Base-by-base conservation (phyloP, 92 coral and sea anemone species). In the Montipora capitata region DNA sequence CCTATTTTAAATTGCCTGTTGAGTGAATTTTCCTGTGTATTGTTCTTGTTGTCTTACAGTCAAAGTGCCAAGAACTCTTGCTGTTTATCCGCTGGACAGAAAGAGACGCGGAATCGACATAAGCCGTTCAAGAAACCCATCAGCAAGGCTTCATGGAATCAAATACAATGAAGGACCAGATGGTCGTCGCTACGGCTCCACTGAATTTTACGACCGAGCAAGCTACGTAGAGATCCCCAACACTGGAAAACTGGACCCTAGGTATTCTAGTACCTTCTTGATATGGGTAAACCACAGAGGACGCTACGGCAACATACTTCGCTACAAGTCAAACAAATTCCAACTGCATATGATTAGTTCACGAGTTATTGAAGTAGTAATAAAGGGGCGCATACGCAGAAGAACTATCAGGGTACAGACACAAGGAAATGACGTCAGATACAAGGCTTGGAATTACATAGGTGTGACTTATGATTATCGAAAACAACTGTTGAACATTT, bases 51-150 rank as follows among this genome's bases (percentile, higher is more conserved):
- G 4, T 7, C 58, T 52, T 6, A 52, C 8, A 52, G 58, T 7
- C 11, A 52, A 52, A 52, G 58, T 70, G 40, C 95, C 95, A 7
- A 49, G 66, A 38, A 74, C 91, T 54, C 91, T 83, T 1, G 98
- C 96, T n/a, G 63, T 95, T 4, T 95, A 95, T 70, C 93, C 98
- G 35, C 74, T 95, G 79, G 87, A 86, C 85, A 66, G 70, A 40
- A 70, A 76, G n/a, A 68, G 83, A 56, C 76, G 96, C 42, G 93
- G 86, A 10, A 86, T 76, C 82, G 96, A 94, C 56, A 68, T 86
- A 3, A 92, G 92, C 80, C 57, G 80, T 52, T 84, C 64, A 66
- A 63, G 40, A 69, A 91, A 81, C 58, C 90, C 93, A 10, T 7
- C 61, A 10, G 61, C 61, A 54, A 12, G 15, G 3, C 15, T 54